Percentiles rank a stretch among this genome's conserved stretches.
Conservation (phyloP, 2,888 invertebrate genomes). For the Pyrocoelia pectoralis region DNA sequence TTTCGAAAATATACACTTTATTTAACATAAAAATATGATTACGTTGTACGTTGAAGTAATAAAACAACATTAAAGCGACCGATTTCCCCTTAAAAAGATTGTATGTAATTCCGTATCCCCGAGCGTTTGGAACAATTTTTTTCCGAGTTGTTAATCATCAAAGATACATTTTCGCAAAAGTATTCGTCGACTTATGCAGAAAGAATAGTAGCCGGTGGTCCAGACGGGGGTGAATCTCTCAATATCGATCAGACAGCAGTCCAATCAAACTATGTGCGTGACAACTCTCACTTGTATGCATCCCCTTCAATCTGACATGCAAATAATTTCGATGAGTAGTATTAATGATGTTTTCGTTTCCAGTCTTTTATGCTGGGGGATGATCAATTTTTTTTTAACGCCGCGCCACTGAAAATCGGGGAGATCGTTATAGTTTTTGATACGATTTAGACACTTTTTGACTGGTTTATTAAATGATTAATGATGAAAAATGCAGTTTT, state of each 20-base stretch:
- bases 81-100: too few species aligned
- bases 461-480: conserved; percentile 59
- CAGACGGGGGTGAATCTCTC: conserved; percentile 58
- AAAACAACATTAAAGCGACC: too few species aligned
- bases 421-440: conserved; percentile 30
- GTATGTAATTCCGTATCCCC: too few species aligned
- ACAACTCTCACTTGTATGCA: conserved; percentile 45
- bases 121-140: too few species aligned
- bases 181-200: conserved; percentile 50
- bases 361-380: neutral
- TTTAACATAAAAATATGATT: too few species aligned
- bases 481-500: conserved; percentile 53
- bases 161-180: conserved; percentile 21
- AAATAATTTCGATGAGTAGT: conserved; percentile 19
- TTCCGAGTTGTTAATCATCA: conserved; percentile 10
- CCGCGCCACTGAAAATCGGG: neutral
- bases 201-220: conserved; percentile 55
- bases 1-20: too few species aligned
- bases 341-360: neutral
- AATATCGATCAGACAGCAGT: conserved; percentile 60
- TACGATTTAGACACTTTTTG: conserved; percentile 56
- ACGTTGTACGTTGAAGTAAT: too few species aligned
- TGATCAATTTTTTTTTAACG: neutral
- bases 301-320: conserved; percentile 27
- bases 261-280: conserved; percentile 62